A percentile compares a stretch with the other conserved stretches of the same genome.
These are phyloP conservation scores for Eucera pruinosa DNA, from an alignment of 2,888 invertebrate genomes.

Conservation along the genomic window DNA sequence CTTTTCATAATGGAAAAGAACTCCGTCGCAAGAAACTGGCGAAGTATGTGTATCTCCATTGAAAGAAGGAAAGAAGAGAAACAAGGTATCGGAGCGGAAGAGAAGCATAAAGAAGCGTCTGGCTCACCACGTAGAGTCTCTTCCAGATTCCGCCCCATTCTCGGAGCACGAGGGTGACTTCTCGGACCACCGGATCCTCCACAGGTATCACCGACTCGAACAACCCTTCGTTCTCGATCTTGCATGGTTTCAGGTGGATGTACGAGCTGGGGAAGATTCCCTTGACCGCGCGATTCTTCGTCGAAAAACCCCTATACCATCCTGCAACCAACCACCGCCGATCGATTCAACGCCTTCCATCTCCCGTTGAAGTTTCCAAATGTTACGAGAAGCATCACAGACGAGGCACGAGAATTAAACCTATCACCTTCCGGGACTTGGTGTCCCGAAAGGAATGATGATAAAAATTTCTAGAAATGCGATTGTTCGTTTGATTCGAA, in stretches of 20 bases:
- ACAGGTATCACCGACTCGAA: slow-evolving; percentile 90
- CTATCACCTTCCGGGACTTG: no score
- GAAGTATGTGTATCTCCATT: no score
- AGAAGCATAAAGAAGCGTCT: no score
- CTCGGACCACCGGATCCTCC: slow-evolving; percentile 95
- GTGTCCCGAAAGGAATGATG: no score
- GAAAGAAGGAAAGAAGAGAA: no score
- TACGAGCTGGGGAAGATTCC: slow-evolving; percentile 93
- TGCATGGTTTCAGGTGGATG: slow-evolving; percentile 90
- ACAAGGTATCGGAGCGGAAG: neutral
- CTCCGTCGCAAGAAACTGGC: neutral
- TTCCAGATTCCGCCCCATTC: slow-evolving; percentile 98
- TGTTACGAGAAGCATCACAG: neutral
- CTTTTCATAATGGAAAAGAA: slow-evolving; percentile 38
- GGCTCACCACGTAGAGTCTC: slow-evolving; percentile 92
- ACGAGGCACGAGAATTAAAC: no score
- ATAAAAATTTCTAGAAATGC: no score
- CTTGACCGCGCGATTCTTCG: slow-evolving; percentile 89
- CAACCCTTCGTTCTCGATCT: slow-evolving; percentile 92
- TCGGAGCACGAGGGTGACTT: slow-evolving; percentile 94
- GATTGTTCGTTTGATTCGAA: no score
- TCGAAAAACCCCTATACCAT: slow-evolving; percentile 95
- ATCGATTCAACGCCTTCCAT: slow-evolving; percentile 51
- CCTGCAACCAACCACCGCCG: slow-evolving; percentile 83
- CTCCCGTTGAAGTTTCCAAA: neutral